A percentile compares a stretch with the other conserved stretches of the same genome.
Evolutionary conservation across 2,888 invertebrate genomes (phyloP).

Genomic region (Tenthredo amoena): DNA sequence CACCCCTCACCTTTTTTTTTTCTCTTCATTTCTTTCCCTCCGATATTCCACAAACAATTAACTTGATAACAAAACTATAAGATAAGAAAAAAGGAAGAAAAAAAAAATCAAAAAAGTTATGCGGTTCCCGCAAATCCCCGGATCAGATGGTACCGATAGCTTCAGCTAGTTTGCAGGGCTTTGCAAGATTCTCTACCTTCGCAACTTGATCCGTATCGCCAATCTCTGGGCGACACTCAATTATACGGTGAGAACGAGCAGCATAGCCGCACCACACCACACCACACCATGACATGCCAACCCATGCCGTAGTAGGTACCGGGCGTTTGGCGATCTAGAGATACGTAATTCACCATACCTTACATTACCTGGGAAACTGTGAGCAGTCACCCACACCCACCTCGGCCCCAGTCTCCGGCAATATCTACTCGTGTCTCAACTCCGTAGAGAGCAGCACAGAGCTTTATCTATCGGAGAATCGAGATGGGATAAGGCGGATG

Average conservation of each 20-base stretch:
- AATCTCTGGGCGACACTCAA: constrained; percentile 46
- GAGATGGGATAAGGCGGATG: not conserved
- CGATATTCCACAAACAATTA: not conserved
- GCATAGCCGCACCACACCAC: not conserved
- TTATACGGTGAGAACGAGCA: constrained; percentile 45
- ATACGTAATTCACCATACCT: constrained; percentile 39
- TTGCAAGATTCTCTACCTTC: not conserved
- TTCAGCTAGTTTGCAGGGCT: not conserved
- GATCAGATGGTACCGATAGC: not conserved
- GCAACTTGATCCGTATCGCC: constrained; percentile 25
- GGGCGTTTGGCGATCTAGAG: constrained; percentile 40
- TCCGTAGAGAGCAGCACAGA: not conserved
- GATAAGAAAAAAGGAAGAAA: not conserved
- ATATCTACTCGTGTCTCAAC: constrained; percentile 4
- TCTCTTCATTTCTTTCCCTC: not conserved
- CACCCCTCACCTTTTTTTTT: not conserved
- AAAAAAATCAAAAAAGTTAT: not conserved
- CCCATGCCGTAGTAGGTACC: not conserved
- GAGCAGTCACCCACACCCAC: not conserved
- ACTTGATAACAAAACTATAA: not conserved
- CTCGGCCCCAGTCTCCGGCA: not conserved
- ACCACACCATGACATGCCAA: not conserved
- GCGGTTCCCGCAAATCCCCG: not conserved
- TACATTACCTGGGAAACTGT: constrained; percentile 13
- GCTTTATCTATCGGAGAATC: constrained; percentile 26